phyloP scores from a whole-genome alignment of 2,797 vertebrate species.

The Dendrocincla fuliginosa region DNA sequence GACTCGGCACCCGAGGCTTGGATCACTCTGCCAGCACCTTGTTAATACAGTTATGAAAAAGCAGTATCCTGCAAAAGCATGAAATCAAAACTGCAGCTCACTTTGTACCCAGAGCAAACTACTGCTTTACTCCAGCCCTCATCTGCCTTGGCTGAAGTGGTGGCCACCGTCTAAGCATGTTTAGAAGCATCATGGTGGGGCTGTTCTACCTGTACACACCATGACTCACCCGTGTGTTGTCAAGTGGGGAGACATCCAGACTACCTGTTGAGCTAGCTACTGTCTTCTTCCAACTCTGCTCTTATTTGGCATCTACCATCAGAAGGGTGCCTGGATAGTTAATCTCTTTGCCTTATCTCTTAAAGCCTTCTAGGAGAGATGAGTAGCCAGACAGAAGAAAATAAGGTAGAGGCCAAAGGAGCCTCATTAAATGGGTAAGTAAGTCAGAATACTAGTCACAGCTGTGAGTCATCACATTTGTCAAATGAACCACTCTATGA shows the following conservation, averaged over 20 bases:
- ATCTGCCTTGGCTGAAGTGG: not conserved
- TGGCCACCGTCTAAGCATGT: rapidly evolving
- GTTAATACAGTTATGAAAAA: not conserved
- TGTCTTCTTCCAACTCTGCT: not conserved
- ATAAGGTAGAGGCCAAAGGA: not conserved
- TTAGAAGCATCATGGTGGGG: not conserved
- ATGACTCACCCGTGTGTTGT: rapidly evolving
- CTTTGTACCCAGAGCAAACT: not conserved
- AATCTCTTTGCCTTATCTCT: not conserved
- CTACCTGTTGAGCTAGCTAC: not conserved
- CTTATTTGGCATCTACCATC: not conserved
- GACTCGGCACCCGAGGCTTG: not conserved
- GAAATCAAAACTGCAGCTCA: not conserved
- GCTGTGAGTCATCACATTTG: not conserved
- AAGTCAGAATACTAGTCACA: not conserved
- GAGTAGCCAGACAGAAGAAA: not conserved
- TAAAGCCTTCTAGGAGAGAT: not conserved
- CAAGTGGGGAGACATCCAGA: not conserved
- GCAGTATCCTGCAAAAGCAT: not conserved
- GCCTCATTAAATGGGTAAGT: not conserved
- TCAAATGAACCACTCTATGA: not conserved
- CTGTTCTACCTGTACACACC: not conserved
- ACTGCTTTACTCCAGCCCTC: not conserved
- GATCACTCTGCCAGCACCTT: not conserved
- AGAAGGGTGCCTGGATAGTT: not conserved